A percentile compares a stretch with the other conserved stretches of the same genome.
phyloP scores from a whole-genome alignment of 2,888 invertebrate species.

The Lissonota sp. region DNA sequence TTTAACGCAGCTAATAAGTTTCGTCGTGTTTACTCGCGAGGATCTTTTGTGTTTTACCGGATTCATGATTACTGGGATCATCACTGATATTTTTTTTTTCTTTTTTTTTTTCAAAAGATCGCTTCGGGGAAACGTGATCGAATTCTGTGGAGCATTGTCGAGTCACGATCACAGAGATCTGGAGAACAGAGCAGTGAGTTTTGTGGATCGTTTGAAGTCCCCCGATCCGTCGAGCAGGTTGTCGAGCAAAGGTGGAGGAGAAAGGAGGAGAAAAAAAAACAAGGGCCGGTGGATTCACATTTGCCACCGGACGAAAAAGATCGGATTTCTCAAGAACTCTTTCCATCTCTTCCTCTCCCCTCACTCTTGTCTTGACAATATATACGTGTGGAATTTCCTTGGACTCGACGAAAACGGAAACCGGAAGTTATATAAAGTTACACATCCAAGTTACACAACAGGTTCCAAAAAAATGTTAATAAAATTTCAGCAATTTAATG shows the following conservation, averaged over 20 bases:
- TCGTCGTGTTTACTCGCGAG: too few relatives aligned
- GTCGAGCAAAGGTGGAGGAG: slow-evolving; percentile 8
- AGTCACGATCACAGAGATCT: slow-evolving; percentile 42
- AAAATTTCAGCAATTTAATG: neutral
- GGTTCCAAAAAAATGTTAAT: slow-evolving; percentile 26
- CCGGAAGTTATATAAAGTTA: slow-evolving; percentile 49
- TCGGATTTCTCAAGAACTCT: slow-evolving; percentile 51
- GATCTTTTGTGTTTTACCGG: too few relatives aligned
- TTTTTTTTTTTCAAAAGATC: slow-evolving; percentile 12
- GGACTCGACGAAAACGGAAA: slow-evolving; percentile 55
- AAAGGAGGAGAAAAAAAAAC: neutral
- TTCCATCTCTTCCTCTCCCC: neutral
- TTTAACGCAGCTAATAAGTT: slow-evolving; percentile 30
- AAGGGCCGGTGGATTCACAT: neutral
- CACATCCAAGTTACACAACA: slow-evolving; percentile 10
- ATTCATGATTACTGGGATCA: neutral
- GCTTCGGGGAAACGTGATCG: slow-evolving; percentile 40
- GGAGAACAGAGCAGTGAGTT: slow-evolving; percentile 4
- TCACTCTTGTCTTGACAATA: neutral
- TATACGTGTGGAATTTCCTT: slow-evolving; percentile 55
- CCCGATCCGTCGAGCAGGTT: slow-evolving; percentile 37
- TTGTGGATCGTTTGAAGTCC: slow-evolving; percentile 46
- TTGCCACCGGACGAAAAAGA: slow-evolving; percentile 54
- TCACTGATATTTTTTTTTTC: neutral
- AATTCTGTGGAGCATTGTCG: slow-evolving; percentile 6